Base-by-base conservation (phyloP, 2,113 vertebrate genomes). In the Rhea pennata region DNA sequence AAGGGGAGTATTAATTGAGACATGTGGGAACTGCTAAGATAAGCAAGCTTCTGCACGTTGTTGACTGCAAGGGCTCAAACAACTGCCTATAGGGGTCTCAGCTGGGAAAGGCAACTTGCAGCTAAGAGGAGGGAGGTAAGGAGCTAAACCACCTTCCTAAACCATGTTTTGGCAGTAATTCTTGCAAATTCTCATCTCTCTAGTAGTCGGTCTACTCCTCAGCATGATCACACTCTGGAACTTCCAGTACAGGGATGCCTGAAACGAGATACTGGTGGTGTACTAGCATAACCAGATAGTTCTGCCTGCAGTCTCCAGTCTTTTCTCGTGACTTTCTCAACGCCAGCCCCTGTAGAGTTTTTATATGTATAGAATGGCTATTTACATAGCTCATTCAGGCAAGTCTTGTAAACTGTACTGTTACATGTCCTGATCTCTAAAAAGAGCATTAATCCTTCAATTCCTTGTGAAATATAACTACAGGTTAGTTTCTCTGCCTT, bases 201-300 rank as follows among this genome's bases (percentile, higher is more conserved):
- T 69, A 31, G 17, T 10, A 26, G 21, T 56, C 12, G 21, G 8
- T 19, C 17, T 75, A 24, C 31, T 23, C 62, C 23, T 67, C 0
- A 0, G 65, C 62, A 36, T 22, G 21, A 50, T 39, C 3, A 2
- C 5, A 6, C 29, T 71, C 58, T 44, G 20, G 27, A 50, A 5
- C 31, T 51, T 5, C 33, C 23, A 65, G 23, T 5, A 3, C 14
- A 26, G 33, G 82, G 53, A 10, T 22, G 11, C 16, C 36, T 82
- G 24, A 56, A 53, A 7, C 1, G 2, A 73, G 87, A 42, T 39
- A 20, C 39, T 0, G 0, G 27, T 70, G 78, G 26, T 16, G 9
- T 53, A 11, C 1, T 48, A 50, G 74, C 31, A 39, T 2, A 10
- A 58, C 44, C 51, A 12, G 1, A 16, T 7, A 24, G 5, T 84